These are phyloP conservation scores for Drosophila macrospina DNA, from an alignment of 2,888 invertebrate species.

Conservation along the genomic window DNA sequence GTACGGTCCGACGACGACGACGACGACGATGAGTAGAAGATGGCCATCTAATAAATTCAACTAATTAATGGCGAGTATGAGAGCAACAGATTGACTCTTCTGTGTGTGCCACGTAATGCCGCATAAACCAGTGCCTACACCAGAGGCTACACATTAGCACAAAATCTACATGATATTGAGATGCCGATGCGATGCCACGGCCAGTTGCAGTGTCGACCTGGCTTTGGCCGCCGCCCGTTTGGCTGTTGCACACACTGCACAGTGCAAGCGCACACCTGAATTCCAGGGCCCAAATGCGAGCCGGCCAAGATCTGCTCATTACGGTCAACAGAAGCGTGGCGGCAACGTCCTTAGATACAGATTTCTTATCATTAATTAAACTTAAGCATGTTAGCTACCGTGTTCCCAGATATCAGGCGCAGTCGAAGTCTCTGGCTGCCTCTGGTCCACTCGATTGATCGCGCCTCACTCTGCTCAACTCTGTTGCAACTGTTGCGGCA, in stretches of 20 bases:
- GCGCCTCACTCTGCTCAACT: slow-evolving; percentile 48
- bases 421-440: slow-evolving; percentile 15
- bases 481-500: slow-evolving; percentile 9
- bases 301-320: slow-evolving; percentile 58
- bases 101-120: slow-evolving; percentile 27
- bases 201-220: slow-evolving; percentile 3
- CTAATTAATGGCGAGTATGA: slow-evolving; percentile 85
- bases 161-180: slow-evolving; percentile 83
- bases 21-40: slow-evolving; percentile 50
- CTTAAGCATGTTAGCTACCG: slow-evolving; percentile 85
- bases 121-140: slow-evolving; percentile 21
- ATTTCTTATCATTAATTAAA: slow-evolving; percentile 86
- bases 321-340: slow-evolving; percentile 51
- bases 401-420: slow-evolving; percentile 76
- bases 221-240: slow-evolving; percentile 13
- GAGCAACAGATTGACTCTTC: slow-evolving; percentile 75
- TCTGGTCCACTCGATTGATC: slow-evolving; percentile 49
- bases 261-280: slow-evolving; percentile 56
- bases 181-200: slow-evolving; percentile 64
- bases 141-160: slow-evolving; percentile 75
- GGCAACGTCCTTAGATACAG: slow-evolving; percentile 83
- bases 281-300: slow-evolving; percentile 47
- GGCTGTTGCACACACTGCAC: slow-evolving; percentile 10
- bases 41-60: slow-evolving; percentile 85
- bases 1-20: slow-evolving; percentile 49